Evolutionary conservation across 2,888 invertebrate species (phyloP), one percentile per base, ranked within the genome.

Genomic region (Cremastinae sp.): DNA sequence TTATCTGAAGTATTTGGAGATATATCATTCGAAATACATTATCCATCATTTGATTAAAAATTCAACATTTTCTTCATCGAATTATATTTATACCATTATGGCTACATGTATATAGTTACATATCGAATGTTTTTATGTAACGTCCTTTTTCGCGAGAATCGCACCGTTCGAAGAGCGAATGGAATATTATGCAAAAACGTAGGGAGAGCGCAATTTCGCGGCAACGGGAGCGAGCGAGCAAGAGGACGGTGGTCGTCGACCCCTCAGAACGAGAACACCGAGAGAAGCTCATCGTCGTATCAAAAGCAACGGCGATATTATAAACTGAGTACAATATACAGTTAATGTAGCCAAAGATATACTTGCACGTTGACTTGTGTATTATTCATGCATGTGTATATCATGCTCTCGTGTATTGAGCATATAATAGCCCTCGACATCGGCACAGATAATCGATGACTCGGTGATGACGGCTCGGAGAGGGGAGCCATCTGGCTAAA

Each of bases 391-490:
- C 5, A 18, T 16, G 28, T 28, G 28, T 5, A 28, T 5, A 28
- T 28, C 28, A 5, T 28, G 5, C 28, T 3, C 2, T 5, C 28
- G 28, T 55, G 18, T 56, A 47, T 56, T 18, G 10, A 35, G 16
- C 12, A 28, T 18, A 10, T 18, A 14, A 55, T 47, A 66, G 45
- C 14, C 41, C 49, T 47, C 20, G 56, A 45, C 72, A 68, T 64
- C 68, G 75, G 39, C 47, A 53, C 58, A 58, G 64, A 76, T 76
- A 68, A 76, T 76, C 76, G 69, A 73, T 76, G 73, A 73, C 76
- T 69, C 62, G 65, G 14, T 51, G 47, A 68, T 56, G 72, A 64
- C 65, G 43, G 43, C 55, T 10, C 55, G 37, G 20, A 14, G 53
- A 37, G 41, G 9, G 14, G 28, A 51, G 41, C 10, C 1, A 18